Evolutionary conservation across 2,113 vertebrate species (phyloP), one percentile per base, ranked within the genome.

Genomic region (Tachysurus vachellii): DNA sequence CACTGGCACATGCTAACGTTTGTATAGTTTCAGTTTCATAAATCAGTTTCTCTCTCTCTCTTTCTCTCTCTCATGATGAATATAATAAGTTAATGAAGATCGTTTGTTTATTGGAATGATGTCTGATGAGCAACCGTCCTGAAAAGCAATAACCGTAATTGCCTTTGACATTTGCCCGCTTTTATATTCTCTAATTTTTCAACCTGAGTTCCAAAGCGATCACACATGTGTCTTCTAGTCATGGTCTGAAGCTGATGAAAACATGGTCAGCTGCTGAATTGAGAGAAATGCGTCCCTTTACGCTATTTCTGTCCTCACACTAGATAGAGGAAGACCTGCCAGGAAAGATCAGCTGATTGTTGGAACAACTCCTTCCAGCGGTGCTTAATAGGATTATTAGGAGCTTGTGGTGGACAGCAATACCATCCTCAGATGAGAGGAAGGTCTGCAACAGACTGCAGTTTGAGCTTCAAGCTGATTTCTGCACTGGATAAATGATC

Each of bases 301-400:
- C 14, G 21, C 12, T 64, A 70, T 80, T 73, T 56, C 50, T 70
- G 21, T 81, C 66, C 56, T n/a, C 50, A 17, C 66, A 59, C 42
- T 50, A 50, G 66, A 79, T 79, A 21, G 12, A 81, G 53, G 68
- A 59, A 53, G 17, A 75, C 28, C 44, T 64, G 26, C 68, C 71
- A 47, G 54, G 71, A 79, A 62, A 59, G 66, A 36, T 70, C 82
- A 59, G 79, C 66, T 88, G 86, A 88, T 86, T 88, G 81, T 83
- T n/a, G 59, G 54, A 82, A 53, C 80, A 50, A 21, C 70, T 80
- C 82, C 19, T 13, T 70, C 84, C 26, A 19, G 75, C 64, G 50
- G 26, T 54, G 82, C 61, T 79, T 89, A 86, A 90, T 84, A 21
- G 86, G 88, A 88, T 86, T 87, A 82, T 36, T 62, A 71, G 76